phyloP scores from a whole-genome alignment of 2,113 vertebrate genomes.

The Pseudopodoces humilis region DNA sequence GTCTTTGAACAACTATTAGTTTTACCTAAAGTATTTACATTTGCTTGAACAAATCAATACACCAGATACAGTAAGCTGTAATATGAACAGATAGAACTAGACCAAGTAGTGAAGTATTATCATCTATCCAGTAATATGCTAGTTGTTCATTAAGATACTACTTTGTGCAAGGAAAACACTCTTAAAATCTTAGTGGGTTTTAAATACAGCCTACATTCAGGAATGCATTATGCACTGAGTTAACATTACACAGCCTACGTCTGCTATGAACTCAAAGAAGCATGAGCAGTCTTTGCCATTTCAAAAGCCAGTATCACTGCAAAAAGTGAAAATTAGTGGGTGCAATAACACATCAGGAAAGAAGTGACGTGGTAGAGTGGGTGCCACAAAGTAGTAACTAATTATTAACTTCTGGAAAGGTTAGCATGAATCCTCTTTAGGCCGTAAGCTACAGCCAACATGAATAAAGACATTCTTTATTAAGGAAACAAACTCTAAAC shows the following conservation, averaged over 20 bases:
- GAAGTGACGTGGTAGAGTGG: slow-evolving; percentile 40
- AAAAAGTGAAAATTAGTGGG: slow-evolving; percentile 58
- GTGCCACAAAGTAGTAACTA: slow-evolving; percentile 36
- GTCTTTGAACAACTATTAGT: slow-evolving; percentile 69
- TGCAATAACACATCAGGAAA: slow-evolving; percentile 16
- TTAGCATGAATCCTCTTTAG: slow-evolving; percentile 41
- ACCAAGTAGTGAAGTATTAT: slow-evolving; percentile 16
- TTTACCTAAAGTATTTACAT: slow-evolving; percentile 68
- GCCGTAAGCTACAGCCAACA: background rate
- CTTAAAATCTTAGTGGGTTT: slow-evolving; percentile 40
- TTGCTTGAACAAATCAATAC: slow-evolving; percentile 62
- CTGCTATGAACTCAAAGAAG: slow-evolving; percentile 28
- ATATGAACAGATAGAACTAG: slow-evolving; percentile 17
- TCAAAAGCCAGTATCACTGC: slow-evolving; percentile 21
- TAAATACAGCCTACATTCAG: slow-evolving; percentile 51
- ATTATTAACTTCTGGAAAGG: slow-evolving; percentile 54
- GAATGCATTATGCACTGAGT: slow-evolving; percentile 26
- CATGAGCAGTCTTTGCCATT: slow-evolving; percentile 56
- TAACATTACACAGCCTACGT: slow-evolving; percentile 54
- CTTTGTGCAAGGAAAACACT: slow-evolving; percentile 37
- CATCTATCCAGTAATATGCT: slow-evolving; percentile 9
- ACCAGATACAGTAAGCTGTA: slow-evolving; percentile 25
- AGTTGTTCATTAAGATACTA: slow-evolving; percentile 44
- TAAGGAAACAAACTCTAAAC: slow-evolving; percentile 31
- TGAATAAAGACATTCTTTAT: slow-evolving; percentile 15